Evolutionary conservation across 2,888 invertebrate species (phyloP), one percentile per base, ranked within the genome.

Genomic region (Phengaris alcon): DNA sequence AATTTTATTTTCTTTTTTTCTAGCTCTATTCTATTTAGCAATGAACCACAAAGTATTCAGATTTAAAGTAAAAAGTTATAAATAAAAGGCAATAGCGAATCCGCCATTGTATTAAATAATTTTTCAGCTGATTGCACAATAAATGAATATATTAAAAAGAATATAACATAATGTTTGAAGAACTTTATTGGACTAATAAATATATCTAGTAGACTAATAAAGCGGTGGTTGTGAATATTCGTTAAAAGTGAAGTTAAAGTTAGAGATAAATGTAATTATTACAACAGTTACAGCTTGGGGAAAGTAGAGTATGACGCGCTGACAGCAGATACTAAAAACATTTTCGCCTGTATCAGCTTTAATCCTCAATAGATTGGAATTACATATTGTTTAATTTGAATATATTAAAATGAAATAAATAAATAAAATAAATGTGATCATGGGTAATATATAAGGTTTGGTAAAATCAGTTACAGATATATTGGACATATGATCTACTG

Each of bases 121-220:
- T 64, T 64, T 44, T 64, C 13, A 6, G 35, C 12, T 64, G 64
- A 64, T 64, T 64, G 64, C 35, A 44, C 64, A 64, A 35, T 64
- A 64, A 64, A 64, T 64, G 64, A 64, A 64, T 44, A 64, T 64
- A 64, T 64, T 35, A 64, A 64, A 59, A 64, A 35, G 35, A 35
- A 44, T 35, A 12, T 64, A 64, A 44, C 35, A 64, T 64, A 64
- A 64, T 44, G 35, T 64, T 64, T 64, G 35, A 64, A 64, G 35
- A 44, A 44, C 35, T 64, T 35, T 22, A 64, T 64, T 64, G 22
- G 12, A 64, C 22, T 22, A 22, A 22, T 22, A 22, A 22, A 22
- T 22, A 8, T 35, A 64, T 22, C 9, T 35, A 35, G 35, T 35
- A 35, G 35, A 35, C 35, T 35, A 64, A 44, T 35, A 13, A 44